These are phyloP conservation scores for Pachyseris speciosa DNA, from an alignment of 64 coral and sea anemone genomes.

Conservation along the genomic window DNA sequence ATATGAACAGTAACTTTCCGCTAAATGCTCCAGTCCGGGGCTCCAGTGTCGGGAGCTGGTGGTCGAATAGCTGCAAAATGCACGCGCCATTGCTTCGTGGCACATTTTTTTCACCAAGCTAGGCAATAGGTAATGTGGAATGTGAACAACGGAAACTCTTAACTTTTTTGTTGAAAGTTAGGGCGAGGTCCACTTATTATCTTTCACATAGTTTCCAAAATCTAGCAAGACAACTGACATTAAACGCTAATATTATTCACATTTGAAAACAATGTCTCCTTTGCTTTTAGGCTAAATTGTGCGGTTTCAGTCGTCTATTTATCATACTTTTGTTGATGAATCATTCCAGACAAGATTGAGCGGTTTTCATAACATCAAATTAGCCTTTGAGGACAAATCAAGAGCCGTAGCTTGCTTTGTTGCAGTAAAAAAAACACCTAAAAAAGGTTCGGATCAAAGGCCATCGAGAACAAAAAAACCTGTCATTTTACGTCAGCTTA, in stretches of 20 bases:
- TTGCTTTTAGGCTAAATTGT: neutral
- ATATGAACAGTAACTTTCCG: neutral
- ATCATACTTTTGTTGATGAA: neutral
- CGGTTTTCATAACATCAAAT: neutral
- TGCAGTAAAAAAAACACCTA: neutral
- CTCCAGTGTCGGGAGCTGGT: neutral
- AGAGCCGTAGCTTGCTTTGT: constrained; percentile 1
- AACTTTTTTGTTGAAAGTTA: constrained; percentile 29
- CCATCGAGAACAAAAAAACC: neutral
- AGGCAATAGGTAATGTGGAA: neutral
- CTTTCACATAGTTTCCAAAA: constrained; percentile 11
- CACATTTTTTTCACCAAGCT: neutral
- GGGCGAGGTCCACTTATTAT: constrained; percentile 49
- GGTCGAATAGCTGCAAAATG: neutral
- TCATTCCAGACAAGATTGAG: neutral
- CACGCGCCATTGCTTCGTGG: neutral
- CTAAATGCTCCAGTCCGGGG: neutral
- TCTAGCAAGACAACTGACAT: neutral
- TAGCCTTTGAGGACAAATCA: neutral
- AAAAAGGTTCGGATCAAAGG: constrained; percentile 18
- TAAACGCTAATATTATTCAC: neutral
- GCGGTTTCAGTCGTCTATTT: neutral
- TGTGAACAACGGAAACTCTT: constrained; percentile 18
- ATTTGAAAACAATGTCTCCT: neutral
- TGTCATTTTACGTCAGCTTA: constrained; percentile 22